These are phyloP conservation scores for Nyctalus aviator DNA, from an alignment of 2,797 vertebrate species.

Conservation along the genomic window DNA sequence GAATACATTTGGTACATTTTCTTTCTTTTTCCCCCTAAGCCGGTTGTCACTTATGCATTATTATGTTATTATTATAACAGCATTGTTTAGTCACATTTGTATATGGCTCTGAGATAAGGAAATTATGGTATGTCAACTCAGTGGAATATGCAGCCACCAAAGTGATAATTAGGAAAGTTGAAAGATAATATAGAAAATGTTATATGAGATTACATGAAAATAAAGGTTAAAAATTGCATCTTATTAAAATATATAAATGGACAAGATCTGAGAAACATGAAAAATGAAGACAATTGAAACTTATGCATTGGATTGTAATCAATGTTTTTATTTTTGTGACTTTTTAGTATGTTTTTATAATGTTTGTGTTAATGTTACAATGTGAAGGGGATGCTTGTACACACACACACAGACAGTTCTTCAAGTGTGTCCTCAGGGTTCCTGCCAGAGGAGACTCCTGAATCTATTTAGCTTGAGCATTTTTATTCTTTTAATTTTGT, in stretches of 20 bases:
- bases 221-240: background rate
- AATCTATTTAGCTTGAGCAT: background rate
- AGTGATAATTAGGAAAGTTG: background rate
- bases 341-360: background rate
- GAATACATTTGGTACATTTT: background rate
- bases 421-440: background rate
- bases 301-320: background rate
- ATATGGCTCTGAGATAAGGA: background rate
- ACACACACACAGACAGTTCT: background rate
- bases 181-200: background rate
- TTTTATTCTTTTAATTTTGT: background rate
- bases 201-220: background rate
- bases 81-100: background rate
- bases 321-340: background rate
- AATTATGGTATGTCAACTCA: background rate
- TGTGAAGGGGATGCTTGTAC: background rate
- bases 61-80: background rate
- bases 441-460: background rate
- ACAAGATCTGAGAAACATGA: background rate
- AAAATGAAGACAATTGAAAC: background rate
- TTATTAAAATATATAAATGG: background rate
- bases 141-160: background rate
- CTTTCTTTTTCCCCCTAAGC: background rate
- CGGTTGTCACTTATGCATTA: background rate
- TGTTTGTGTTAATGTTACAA: background rate